A percentile compares a stretch with the other conserved stretches of the same genome.
Conservation (phyloP, 2,113 vertebrate genomes). For the Phalacrocorax brasilianus region DNA sequence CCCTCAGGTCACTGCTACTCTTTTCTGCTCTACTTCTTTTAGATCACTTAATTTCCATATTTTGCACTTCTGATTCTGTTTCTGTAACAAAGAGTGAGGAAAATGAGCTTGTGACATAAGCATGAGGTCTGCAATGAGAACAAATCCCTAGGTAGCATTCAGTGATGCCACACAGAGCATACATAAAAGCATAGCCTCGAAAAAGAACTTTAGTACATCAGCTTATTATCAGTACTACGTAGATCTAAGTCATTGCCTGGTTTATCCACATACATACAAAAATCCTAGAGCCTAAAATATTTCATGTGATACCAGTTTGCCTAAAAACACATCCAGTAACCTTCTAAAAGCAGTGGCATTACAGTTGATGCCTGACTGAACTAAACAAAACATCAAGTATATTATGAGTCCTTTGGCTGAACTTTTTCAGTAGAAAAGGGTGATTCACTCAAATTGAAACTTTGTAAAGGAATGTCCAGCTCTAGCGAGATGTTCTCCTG, state of each 20-base stretch:
- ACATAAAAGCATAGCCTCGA: not conserved
- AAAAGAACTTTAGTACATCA: not conserved
- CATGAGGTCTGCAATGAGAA: not conserved
- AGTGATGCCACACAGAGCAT: not conserved
- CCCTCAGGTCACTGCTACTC: not conserved
- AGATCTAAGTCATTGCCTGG: not conserved
- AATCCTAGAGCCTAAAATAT: not conserved
- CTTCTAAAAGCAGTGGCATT: not conserved
- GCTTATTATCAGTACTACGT: not conserved
- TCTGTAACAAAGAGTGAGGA: not conserved
- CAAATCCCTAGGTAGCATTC: not conserved
- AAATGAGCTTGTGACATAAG: not conserved
- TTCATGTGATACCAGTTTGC: not conserved
- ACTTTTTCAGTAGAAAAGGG: not conserved
- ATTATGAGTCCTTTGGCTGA: not conserved
- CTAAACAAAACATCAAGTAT: conserved; percentile 6
- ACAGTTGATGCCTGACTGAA: not conserved
- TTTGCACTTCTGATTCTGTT: not conserved
- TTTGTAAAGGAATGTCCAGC: not conserved
- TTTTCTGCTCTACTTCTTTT: not conserved
- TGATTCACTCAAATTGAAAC: not conserved
- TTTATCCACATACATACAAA: not conserved
- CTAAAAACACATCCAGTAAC: not conserved
- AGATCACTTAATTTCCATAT: not conserved
- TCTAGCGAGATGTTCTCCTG: not conserved